Percentiles rank a stretch among this genome's conserved stretches.
Conservation (phyloP, 2,113 vertebrate genomes). For the Thunnus maccoyii region DNA sequence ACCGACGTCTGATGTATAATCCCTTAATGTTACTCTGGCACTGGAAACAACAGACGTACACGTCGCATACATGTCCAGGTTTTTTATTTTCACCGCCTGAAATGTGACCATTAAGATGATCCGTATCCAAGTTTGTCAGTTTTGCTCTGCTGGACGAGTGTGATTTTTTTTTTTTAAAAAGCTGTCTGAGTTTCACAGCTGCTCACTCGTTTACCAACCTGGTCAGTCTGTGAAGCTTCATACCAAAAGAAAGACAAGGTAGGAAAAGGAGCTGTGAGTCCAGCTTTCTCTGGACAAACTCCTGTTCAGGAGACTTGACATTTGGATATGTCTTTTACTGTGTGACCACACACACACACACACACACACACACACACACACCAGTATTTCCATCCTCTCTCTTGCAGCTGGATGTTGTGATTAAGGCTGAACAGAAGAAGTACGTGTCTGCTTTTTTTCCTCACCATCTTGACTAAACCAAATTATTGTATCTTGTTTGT, state of each 20-base stretch:
- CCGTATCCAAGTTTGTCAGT: too few species aligned
- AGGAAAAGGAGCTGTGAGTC: not conserved
- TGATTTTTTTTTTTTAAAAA: too few species aligned
- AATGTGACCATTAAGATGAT: not conserved
- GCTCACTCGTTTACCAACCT: not conserved
- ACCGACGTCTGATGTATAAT: not conserved
- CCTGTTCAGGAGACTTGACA: too few species aligned
- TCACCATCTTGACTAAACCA: not conserved
- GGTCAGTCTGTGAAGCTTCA: not conserved
- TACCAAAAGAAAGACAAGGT: not conserved
- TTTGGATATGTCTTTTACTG: too few species aligned
- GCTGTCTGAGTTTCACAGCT: not conserved
- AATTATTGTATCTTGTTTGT: slow-evolving; percentile 20
- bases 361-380: too few species aligned
- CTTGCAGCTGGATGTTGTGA: too few species aligned
- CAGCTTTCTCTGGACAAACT: not conserved
- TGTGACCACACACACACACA: too few species aligned
- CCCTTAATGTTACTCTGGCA: not conserved
- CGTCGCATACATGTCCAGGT: not conserved
- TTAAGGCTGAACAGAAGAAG: too few species aligned
- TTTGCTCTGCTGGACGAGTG: too few species aligned
- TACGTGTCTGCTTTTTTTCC: not conserved
- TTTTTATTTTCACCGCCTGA: not conserved
- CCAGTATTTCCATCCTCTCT: too few species aligned
- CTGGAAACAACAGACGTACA: not conserved